Conservation (phyloP, 2,888 invertebrate genomes). For the Trissoscelio sp. region DNA sequence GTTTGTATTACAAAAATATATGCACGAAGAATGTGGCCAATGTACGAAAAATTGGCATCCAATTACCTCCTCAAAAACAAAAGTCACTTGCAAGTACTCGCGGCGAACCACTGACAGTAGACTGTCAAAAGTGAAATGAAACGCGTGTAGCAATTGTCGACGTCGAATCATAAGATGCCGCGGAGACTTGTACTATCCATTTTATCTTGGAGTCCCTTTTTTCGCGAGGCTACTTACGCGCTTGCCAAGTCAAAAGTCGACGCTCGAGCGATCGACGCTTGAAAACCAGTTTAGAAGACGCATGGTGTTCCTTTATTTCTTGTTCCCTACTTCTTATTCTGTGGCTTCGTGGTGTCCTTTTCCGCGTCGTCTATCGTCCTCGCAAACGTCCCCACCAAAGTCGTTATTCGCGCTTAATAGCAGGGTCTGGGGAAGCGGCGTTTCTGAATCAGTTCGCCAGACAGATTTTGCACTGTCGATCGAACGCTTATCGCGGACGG, state of each 20-base stretch:
- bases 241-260: conserved; percentile 51
- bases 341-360: conserved; percentile 35
- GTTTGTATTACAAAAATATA: no score
- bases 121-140: no score
- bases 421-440: background rate
- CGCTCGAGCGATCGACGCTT: conserved; percentile 39
- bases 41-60: no score
- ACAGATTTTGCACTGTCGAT: conserved; percentile 55
- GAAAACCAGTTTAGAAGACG: conserved; percentile 66
- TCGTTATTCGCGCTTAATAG: conserved; percentile 31
- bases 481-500: conserved; percentile 28
- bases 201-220: conserved; percentile 48
- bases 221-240: conserved; percentile 41
- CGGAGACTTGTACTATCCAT: conserved; percentile 53
- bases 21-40: no score
- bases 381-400: conserved; percentile 42
- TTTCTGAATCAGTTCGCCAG: conserved; percentile 28
- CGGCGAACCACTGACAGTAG: no score
- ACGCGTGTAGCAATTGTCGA: no score
- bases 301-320: conserved; percentile 63
- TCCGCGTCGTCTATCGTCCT: conserved; percentile 52
- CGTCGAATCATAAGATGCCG: no score
- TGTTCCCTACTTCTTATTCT: conserved; percentile 31
- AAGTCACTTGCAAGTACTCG: no score
- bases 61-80: no score